These are phyloP conservation scores for Blastomussa wellsi DNA, from an alignment of 92 coral and sea anemone species.

Conservation along the genomic window DNA sequence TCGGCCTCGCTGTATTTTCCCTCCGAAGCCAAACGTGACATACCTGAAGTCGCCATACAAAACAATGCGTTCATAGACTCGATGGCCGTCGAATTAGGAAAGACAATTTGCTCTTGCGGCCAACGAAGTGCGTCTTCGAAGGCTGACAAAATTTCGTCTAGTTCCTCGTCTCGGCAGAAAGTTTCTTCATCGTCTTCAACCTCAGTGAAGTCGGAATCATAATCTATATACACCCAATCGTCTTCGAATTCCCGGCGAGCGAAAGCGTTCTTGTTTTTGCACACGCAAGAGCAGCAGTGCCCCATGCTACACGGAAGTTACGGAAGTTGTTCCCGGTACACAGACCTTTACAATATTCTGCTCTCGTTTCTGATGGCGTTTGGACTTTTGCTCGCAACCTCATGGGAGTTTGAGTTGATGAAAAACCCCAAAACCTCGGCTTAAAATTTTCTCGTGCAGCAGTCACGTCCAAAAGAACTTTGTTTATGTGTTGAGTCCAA, in stretches of 20 bases:
- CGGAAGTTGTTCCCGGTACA: not conserved
- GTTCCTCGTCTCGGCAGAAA: slow-evolving; percentile 21
- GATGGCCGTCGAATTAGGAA: slow-evolving; percentile 33
- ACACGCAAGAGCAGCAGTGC: slow-evolving; percentile 39
- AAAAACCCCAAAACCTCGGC: not conserved
- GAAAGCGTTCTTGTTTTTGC: slow-evolving; percentile 14
- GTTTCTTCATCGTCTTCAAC: slow-evolving; percentile 14
- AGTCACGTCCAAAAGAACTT: not conserved
- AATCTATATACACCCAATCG: slow-evolving; percentile 37
- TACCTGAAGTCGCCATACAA: slow-evolving; percentile 41
- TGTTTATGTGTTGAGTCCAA: slow-evolving; percentile 15
- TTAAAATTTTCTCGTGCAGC: slow-evolving; percentile 11
- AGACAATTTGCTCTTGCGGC: slow-evolving; percentile 21
- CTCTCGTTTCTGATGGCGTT: not conserved
- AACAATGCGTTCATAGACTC: slow-evolving; percentile 35
- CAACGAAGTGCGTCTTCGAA: slow-evolving; percentile 30
- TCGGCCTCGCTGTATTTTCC: slow-evolving; percentile 55
- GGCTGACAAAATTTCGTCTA: slow-evolving; percentile 35
- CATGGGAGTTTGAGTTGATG: slow-evolving; percentile 8
- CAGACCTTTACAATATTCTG: not conserved
- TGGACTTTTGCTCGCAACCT: not conserved
- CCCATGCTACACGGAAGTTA: slow-evolving; percentile 20
- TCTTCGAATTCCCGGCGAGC: not conserved
- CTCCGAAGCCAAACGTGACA: slow-evolving; percentile 56
- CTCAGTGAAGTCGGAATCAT: slow-evolving; percentile 16